A percentile compares a stretch with the other conserved stretches of the same genome.
These are phyloP conservation scores for Spea bombifrons DNA, from an alignment of 2,113 vertebrate genomes.

Conservation along the genomic window DNA sequence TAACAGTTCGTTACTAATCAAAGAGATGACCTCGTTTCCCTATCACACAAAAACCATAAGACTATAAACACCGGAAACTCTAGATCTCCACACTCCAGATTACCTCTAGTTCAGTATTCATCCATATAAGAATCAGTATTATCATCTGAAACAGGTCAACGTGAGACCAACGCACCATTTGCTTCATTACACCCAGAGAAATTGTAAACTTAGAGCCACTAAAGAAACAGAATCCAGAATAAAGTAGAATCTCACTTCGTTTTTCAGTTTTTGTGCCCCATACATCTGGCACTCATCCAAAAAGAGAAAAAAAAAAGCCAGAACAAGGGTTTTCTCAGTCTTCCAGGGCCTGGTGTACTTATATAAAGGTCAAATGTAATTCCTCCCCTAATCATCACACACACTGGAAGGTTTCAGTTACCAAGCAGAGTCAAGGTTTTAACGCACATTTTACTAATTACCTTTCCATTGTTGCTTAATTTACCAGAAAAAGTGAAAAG, in stretches of 20 bases:
- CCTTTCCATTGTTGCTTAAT: neutral
- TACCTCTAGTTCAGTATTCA: no score
- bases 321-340: constrained; percentile 40
- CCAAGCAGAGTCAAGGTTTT: neutral
- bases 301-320: neutral
- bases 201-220: neutral
- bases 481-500: neutral
- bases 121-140: no score
- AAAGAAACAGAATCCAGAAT: constrained; percentile 8
- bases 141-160: neutral
- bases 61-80: no score
- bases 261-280: constrained; percentile 28
- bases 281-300: constrained; percentile 42
- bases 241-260: neutral
- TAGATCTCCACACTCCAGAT: no score
- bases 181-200: neutral
- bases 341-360: constrained; percentile 5
- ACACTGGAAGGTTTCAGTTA: neutral
- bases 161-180: neutral
- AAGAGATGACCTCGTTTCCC: no score
- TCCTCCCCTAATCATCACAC: neutral
- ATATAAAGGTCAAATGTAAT: constrained; percentile 19
- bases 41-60: no score
- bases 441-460: neutral
- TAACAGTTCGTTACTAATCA: no score